Evolutionary conservation across 2,113 vertebrate genomes (phyloP).

Genomic region (Phainopepla nitens): DNA sequence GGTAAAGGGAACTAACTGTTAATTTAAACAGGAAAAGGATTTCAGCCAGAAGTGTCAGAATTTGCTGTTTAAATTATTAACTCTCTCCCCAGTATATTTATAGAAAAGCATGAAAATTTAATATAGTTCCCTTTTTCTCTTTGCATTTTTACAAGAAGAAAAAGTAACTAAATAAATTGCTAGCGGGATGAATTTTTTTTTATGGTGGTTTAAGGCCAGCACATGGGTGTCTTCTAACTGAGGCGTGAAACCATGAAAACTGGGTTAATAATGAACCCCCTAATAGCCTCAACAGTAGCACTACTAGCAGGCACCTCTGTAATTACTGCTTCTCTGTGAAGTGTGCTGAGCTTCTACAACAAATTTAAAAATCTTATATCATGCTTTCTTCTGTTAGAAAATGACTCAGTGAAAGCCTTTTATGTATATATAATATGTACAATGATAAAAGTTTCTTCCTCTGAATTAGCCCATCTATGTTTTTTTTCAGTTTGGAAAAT

Average conservation of each 20-base stretch:
- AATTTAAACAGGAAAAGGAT: background rate
- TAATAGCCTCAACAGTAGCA: background rate
- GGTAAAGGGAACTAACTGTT: background rate
- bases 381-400: constrained; percentile 1
- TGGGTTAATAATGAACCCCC: background rate
- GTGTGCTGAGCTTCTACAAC: background rate
- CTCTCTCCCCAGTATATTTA: background rate
- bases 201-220: background rate
- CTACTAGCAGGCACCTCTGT: background rate
- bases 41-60: background rate
- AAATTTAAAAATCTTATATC: background rate
- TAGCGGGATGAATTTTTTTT: background rate
- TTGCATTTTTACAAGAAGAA: background rate
- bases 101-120: background rate
- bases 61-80: background rate
- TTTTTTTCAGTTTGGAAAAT: background rate
- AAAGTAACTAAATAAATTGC: background rate
- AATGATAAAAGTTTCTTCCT: background rate
- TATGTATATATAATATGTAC: background rate
- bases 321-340: constrained; percentile 24
- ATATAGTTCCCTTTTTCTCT: background rate
- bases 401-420: background rate
- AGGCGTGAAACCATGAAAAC: constrained; percentile 7
- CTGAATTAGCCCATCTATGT: background rate
- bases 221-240: background rate